Conservation (phyloP, 2,113 vertebrate genomes). For the Leucosticte australis region DNA sequence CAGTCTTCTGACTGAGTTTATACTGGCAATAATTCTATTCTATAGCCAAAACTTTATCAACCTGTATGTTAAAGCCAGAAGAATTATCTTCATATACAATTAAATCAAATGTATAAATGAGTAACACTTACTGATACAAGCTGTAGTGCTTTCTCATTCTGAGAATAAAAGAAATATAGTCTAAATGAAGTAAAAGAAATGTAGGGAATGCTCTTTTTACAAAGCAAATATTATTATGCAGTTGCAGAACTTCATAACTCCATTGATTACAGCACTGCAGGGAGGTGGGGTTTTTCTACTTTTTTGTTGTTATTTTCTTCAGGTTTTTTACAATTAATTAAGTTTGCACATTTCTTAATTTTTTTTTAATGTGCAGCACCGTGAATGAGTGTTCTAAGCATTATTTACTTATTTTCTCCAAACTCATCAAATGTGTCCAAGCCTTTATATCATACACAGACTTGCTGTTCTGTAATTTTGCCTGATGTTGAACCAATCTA, state of each 20-base stretch:
- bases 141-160: neutral
- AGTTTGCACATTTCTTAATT: neutral
- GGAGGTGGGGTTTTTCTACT: neutral
- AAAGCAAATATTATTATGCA: neutral
- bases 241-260: neutral
- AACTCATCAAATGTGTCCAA: neutral
- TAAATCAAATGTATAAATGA: neutral
- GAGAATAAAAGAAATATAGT: neutral
- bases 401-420: slow-evolving; percentile 8
- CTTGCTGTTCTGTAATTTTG: neutral
- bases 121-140: neutral
- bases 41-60: neutral
- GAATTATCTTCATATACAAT: neutral
- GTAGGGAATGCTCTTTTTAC: neutral
- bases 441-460: neutral
- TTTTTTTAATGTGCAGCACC: slow-evolving; percentile 14
- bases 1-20: neutral
- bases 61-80: neutral
- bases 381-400: neutral
- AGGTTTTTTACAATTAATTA: neutral
- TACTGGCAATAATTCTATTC: neutral
- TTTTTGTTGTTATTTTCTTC: neutral
- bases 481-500: neutral
- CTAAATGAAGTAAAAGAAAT: neutral
- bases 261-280: neutral